Evolutionary conservation across 2,113 vertebrate species (phyloP).

Genomic region (Pristiophorus japonicus): DNA sequence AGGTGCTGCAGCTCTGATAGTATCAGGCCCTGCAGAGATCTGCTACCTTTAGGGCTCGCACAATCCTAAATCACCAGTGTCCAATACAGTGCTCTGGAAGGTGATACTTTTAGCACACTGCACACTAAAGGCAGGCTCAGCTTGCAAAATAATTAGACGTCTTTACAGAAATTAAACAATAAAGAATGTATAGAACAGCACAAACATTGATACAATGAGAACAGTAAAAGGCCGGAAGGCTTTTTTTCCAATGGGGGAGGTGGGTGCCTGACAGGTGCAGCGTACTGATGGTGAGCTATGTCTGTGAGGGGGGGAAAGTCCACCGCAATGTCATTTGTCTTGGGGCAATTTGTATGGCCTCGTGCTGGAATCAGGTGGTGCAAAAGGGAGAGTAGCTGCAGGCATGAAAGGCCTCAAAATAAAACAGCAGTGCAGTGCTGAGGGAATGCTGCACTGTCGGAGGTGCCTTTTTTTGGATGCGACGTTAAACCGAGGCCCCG

Average conservation of each 20-base stretch:
- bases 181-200: not conserved
- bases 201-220: not conserved
- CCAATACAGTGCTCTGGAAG: not conserved
- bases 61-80: not conserved
- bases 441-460: too few species aligned
- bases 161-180: not conserved
- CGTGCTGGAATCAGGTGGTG: not conserved
- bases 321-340: not conserved
- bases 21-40: not conserved
- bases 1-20: not conserved
- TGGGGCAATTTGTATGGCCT: not conserved
- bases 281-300: not conserved
- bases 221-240: not conserved
- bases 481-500: too few species aligned
- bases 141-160: not conserved
- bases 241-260: not conserved
- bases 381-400: not conserved
- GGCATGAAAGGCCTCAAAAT: not conserved
- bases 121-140: not conserved
- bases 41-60: not conserved
- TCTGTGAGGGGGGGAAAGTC: too few species aligned
- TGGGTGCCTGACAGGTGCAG: not conserved
- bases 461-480: too few species aligned
- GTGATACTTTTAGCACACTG: not conserved
- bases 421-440: not conserved